Evolutionary conservation across 2,797 vertebrate genomes (phyloP).

Genomic region (Chiroxiphia lanceolata): DNA sequence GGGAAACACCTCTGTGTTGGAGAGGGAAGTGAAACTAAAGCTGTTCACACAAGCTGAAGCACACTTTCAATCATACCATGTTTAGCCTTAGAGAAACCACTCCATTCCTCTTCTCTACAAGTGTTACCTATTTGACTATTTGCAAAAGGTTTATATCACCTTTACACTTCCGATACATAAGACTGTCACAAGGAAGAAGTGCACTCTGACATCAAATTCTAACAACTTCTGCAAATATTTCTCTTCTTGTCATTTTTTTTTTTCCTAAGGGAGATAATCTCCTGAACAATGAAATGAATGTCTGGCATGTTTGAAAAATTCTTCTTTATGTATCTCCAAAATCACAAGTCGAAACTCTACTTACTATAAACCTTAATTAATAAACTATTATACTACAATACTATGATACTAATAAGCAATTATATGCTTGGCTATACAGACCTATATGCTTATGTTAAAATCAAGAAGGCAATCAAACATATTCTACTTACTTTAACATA

Average conservation of each 20-base stretch:
- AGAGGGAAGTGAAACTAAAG: neutral
- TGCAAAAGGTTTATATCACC: neutral
- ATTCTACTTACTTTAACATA: slow-evolving; percentile 85
- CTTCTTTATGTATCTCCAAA: neutral
- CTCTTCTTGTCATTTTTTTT: neutral
- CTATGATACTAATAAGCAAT: neutral
- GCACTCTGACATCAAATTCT: neutral
- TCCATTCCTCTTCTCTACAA: neutral
- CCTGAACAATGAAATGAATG: neutral
- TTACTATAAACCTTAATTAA: neutral
- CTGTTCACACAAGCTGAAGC: fast-evolving
- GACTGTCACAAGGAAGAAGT: neutral
- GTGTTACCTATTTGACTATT: neutral
- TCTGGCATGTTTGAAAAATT: neutral
- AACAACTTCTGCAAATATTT: neutral
- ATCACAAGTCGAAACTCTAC: neutral
- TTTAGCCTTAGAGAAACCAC: neutral
- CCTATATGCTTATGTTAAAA: neutral
- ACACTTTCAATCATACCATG: fast-evolving
- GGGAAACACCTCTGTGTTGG: neutral
- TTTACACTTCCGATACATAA: fast-evolving
- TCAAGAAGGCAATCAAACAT: neutral
- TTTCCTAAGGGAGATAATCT: neutral
- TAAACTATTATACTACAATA: neutral
- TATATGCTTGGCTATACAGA: neutral